A percentile compares a stretch with the other conserved stretches of the same genome.
Evolutionary conservation across 2,888 invertebrate species (phyloP).

Genomic region (Nephrocerus scutellatus): DNA sequence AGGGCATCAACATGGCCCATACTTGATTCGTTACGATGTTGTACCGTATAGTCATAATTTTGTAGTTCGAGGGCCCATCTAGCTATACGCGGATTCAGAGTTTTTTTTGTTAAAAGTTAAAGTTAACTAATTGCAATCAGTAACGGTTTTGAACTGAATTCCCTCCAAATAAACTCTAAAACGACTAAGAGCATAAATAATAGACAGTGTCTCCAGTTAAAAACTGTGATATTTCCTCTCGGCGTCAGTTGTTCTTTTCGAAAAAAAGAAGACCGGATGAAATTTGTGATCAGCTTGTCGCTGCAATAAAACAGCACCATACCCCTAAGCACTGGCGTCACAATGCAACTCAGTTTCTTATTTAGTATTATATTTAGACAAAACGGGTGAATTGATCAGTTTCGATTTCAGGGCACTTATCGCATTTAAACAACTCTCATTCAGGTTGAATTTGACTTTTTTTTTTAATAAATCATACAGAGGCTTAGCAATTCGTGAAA

Average conservation of each 20-base stretch:
- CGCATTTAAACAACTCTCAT: conserved; percentile 10
- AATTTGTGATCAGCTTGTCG: conserved; percentile 24
- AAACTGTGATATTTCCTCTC: conserved; percentile 30
- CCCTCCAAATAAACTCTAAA: conserved; percentile 11
- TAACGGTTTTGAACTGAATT: conserved; percentile 27
- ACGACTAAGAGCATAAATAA: conserved; percentile 28
- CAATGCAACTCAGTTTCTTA: conserved; percentile 32
- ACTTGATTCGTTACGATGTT: conserved; percentile 9
- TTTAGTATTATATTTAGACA: conserved; percentile 31
- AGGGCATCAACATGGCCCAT: conserved; percentile 19
- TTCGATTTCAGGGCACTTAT: conserved; percentile 13
- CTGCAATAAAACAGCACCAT: conserved; percentile 32
- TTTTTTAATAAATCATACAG: conserved; percentile 10
- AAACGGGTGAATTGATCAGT: conserved; percentile 21
- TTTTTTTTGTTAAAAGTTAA: conserved; percentile 21
- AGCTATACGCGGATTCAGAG: conserved; percentile 26
- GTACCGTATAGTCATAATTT: conserved; percentile 12
- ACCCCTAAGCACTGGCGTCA: conserved; percentile 30
- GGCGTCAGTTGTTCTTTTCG: conserved; percentile 24
- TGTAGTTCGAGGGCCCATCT: conserved; percentile 28
- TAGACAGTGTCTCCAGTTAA: conserved; percentile 31
- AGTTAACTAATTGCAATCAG: conserved; percentile 29
- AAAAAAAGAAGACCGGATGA: conserved; percentile 36
- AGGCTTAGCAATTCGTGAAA: conserved; percentile 15
- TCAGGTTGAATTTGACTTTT: conserved; percentile 11